A percentile compares a stretch with the other conserved stretches of the same genome.
Evolutionary conservation across 2,113 vertebrate genomes (phyloP).

Genomic region (Aegithalos caudatus): DNA sequence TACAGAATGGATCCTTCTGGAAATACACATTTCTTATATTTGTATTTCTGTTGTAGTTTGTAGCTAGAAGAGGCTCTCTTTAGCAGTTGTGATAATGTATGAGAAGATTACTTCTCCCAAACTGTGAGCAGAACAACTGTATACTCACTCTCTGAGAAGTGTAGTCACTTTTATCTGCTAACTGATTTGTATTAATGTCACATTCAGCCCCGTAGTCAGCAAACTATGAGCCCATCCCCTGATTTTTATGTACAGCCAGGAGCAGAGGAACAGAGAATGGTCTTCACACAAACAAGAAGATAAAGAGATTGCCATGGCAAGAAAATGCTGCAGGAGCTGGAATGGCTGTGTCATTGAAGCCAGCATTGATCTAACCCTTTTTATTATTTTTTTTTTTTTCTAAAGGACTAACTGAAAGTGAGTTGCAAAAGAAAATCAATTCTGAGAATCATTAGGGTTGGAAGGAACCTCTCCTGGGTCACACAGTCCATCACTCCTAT

Average conservation of each 20-base stretch:
- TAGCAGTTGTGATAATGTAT: not conserved
- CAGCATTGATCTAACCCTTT: conserved; percentile 52
- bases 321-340: conserved; percentile 37
- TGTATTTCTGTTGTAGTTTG: not conserved
- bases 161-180: not conserved
- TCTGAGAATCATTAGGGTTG: conserved; percentile 58
- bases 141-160: not conserved
- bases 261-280: not conserved
- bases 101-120: not conserved
- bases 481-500: conserved; percentile 47
- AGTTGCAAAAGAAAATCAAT: conserved; percentile 67
- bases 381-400: conserved; percentile 23
- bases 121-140: not conserved
- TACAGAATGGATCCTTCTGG: not conserved
- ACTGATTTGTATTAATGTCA: not conserved
- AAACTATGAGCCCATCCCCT: not conserved
- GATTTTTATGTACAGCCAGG: conserved; percentile 1
- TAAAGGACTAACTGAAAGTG: conserved; percentile 63
- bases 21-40: not conserved
- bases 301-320: not conserved
- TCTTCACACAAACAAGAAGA: conserved; percentile 8
- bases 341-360: conserved; percentile 54
- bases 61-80: not conserved
- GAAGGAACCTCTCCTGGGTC: conserved; percentile 54
- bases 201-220: not conserved